Evolutionary conservation across 2,888 invertebrate species (phyloP).

Genomic region (Diarsia mendica): DNA sequence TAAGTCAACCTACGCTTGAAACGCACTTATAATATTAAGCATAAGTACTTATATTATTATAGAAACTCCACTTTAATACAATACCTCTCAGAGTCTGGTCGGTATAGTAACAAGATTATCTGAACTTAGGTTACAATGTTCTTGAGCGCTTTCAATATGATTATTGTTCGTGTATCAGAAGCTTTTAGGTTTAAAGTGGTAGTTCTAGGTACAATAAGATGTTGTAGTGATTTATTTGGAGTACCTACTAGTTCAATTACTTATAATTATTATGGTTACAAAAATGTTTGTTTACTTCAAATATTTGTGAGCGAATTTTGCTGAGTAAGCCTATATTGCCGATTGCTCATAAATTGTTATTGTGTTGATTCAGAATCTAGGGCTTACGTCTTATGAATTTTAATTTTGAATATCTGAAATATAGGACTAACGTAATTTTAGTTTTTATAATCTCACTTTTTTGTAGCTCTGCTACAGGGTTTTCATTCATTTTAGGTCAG

Average conservation of each 20-base stretch:
- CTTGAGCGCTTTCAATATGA: slow-evolving; percentile 30
- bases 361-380: not conserved
- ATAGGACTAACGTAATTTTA: not conserved
- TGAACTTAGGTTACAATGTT: slow-evolving; percentile 31
- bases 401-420: not conserved
- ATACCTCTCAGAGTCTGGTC: slow-evolving; percentile 15
- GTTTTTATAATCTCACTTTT: not conserved
- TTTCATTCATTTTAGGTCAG: not conserved
- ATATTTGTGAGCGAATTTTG: not conserved
- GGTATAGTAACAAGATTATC: slow-evolving; percentile 44
- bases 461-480: not conserved
- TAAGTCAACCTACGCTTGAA: not conserved
- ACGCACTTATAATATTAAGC: not conserved
- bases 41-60: not conserved
- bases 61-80: slow-evolving; percentile 33
- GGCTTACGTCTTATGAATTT: not conserved
- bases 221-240: slow-evolving; percentile 18
- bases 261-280: not conserved
- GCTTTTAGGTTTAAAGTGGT: slow-evolving; percentile 34
- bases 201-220: not conserved
- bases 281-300: not conserved
- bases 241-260: slow-evolving; percentile 5
- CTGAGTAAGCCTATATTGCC: not conserved
- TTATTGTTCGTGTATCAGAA: slow-evolving; percentile 43
- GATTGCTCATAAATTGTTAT: slow-evolving; percentile 2